Evolutionary conservation across 53 echinoderm and acorn worm genomes (phyloP), one percentile per base, ranked within the genome.

Genomic region (Arbacia lixula): DNA sequence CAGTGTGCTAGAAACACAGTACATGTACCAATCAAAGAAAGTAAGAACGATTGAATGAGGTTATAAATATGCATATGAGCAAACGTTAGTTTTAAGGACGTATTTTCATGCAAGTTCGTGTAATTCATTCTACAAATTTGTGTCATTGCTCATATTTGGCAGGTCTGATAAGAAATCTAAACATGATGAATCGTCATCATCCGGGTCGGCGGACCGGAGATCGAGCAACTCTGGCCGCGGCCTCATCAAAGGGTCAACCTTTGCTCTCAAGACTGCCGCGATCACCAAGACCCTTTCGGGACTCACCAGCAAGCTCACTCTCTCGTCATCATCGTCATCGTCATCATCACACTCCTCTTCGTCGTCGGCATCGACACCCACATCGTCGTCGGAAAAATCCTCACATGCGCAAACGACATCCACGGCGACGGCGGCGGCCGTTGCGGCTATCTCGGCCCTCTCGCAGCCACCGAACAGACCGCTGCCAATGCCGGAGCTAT

Each of bases 151-250:
- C n/a, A n/a, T n/a, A n/a, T 60, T 26, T 12, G 34, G 12, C 42
- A 78, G 79, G 37, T 60, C 79, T 38, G 79, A 78, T 2, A 78
- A 78, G 42, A 78, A 78, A 30, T 41, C 37, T 5, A 78, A 60
- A 60, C 39, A 78, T 60, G 75, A 75, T 36, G 19, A 52, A 21
- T 51, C 73, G 12, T 36, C 77, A 11, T 36, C 77, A 12, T 37
- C 60, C 2, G 35, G 36, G 14, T 27, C 79, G 3, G 22, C 75
- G 2, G 79, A 78, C 17, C 53, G 79, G 20, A 24, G 79, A 40
- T 78, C 79, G 29, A 78, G 79, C 28, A 78, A 60, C 79, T 78
- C 79, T 19, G 79, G 79, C 4, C 79, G 79, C 11, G 79, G 79
- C n/a, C 26, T 78, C 61, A 78, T 78, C 79, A 78, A 78, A 29